Conservation (phyloP, 1,140 invertebrate species). For the Penaeus japonicus region DNA sequence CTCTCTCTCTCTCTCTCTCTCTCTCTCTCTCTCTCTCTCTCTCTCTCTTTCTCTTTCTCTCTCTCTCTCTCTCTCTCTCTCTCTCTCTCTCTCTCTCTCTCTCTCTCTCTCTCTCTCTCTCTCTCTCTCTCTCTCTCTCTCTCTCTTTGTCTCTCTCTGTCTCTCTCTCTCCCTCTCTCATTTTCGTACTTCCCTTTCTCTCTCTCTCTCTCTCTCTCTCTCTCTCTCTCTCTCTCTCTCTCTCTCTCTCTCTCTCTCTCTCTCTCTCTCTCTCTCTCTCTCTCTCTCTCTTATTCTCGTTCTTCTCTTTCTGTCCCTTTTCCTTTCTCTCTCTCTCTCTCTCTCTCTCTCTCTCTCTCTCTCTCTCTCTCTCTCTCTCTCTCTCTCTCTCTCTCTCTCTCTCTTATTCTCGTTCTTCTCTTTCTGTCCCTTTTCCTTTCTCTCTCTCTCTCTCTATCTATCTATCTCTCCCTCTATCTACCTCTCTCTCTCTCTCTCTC, state of each 20-base stretch:
- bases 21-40: too few relatives aligned
- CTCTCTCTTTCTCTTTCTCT: too few relatives aligned
- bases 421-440: neutral
- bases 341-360: neutral
- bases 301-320: constrained; percentile 4
- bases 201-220: neutral
- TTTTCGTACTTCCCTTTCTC: neutral
- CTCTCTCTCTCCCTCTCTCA: neutral
- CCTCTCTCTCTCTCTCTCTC: neutral
- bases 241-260: constrained; percentile 30
- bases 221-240: constrained; percentile 17
- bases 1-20: too few relatives aligned
- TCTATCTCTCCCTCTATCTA: neutral
- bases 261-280: constrained; percentile 30
- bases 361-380: neutral
- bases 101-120: neutral
- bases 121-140: constrained; percentile 30
- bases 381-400: neutral
- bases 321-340: neutral
- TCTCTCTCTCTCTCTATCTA: neutral
- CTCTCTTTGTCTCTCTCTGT: constrained; percentile 24
- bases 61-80: too few relatives aligned
- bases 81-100: too few relatives aligned
- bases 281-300: neutral
- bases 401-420: neutral